Conservation (phyloP, 2,888 invertebrate species). For the Julus scandinavius region DNA sequence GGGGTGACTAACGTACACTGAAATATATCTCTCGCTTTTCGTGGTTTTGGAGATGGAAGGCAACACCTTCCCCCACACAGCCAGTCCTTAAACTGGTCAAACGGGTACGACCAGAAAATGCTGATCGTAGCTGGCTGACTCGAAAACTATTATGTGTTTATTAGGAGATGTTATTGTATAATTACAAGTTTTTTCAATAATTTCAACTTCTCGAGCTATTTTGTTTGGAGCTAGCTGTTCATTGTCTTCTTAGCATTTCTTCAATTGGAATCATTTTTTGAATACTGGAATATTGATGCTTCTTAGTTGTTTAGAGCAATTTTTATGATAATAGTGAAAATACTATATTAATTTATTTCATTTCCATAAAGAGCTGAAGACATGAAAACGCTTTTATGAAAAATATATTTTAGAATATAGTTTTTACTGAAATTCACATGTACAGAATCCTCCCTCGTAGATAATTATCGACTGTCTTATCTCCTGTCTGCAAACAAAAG, state of each 20-base stretch:
- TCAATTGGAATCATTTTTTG: too few relatives aligned
- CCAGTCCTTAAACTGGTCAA: neutral
- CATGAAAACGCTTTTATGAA: too few relatives aligned
- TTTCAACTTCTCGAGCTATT: neutral
- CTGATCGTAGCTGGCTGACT: neutral
- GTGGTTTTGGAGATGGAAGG: conserved; percentile 30
- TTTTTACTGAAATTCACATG: too few relatives aligned
- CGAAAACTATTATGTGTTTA: neutral
- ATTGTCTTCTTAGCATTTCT: neutral
- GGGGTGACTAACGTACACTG: neutral
- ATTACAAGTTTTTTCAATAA: neutral
- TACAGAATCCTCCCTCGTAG: too few relatives aligned
- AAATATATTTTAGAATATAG: too few relatives aligned
- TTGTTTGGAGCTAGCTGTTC: neutral
- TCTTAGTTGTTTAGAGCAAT: too few relatives aligned
- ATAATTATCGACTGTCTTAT: too few relatives aligned
- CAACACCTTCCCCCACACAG: conserved; percentile 28
- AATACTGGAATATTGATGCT: too few relatives aligned
- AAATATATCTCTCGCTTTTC: conserved; percentile 9
- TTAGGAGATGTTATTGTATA: neutral
- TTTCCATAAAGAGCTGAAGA: too few relatives aligned
- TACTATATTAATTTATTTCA: too few relatives aligned
- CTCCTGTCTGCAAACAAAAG: too few relatives aligned
- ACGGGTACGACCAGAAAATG: conserved; percentile 20
- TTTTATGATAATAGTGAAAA: too few relatives aligned